Conservation (phyloP, 2,113 vertebrate genomes). For the Cynocephalus volans region DNA sequence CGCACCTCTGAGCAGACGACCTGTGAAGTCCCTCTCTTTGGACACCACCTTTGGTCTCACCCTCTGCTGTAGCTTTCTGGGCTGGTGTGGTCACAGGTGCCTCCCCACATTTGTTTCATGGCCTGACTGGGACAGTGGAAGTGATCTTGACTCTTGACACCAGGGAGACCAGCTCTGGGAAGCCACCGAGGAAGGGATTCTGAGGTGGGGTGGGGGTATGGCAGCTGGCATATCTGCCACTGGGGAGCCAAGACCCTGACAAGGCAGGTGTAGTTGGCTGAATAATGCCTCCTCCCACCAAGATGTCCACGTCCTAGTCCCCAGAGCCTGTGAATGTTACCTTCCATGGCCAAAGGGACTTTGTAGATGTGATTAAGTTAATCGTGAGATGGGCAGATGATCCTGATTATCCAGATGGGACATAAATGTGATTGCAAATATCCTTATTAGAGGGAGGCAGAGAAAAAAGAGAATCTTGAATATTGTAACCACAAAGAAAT, state of each 20-base stretch:
- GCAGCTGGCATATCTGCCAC: too few species aligned
- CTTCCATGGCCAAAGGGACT: background rate
- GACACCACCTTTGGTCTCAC: background rate
- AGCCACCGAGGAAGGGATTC: background rate
- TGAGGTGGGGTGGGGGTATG: background rate
- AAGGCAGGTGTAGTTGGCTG: background rate
- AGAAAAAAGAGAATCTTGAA: too few species aligned
- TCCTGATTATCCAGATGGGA: background rate
- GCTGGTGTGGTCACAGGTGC: background rate
- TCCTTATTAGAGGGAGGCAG: background rate
- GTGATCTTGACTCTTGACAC: background rate
- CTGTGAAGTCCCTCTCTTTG: background rate
- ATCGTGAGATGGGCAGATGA: background rate
- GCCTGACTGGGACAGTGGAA: too few species aligned
- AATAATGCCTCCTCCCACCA: background rate
- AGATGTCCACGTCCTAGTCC: too few species aligned
- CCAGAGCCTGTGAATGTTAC: background rate
- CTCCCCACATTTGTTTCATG: background rate
- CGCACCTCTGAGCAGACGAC: background rate
- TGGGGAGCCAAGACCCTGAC: background rate
- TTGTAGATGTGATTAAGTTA: background rate
- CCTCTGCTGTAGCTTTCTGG: background rate
- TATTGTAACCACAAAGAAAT: too few species aligned
- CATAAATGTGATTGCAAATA: rapidly evolving
- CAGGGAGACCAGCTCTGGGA: background rate